A percentile compares a stretch with the other conserved stretches of the same genome.
Evolutionary conservation across 2,888 invertebrate species (phyloP).

Genomic region (Dascillus cervinus): DNA sequence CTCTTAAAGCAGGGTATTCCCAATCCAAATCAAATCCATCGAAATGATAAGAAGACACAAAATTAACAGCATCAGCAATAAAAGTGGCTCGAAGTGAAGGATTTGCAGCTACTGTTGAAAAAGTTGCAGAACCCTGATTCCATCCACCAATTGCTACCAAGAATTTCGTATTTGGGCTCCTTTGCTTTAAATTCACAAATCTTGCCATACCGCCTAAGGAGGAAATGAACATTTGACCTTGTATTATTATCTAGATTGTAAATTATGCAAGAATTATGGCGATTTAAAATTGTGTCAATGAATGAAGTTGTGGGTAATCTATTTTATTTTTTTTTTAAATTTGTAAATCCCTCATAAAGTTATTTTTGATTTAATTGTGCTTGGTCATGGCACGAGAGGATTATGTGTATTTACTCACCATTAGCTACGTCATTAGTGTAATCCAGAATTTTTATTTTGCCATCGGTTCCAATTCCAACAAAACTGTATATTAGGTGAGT

Average conservation of each 20-base stretch:
- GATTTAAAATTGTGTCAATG: too few relatives aligned
- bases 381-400: too few relatives aligned
- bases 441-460: slow-evolving; percentile 49
- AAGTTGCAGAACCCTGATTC: slow-evolving; percentile 47
- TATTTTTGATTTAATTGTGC: too few relatives aligned
- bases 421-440: slow-evolving; percentile 50
- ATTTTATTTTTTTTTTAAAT: too few relatives aligned
- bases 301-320: too few relatives aligned
- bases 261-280: too few relatives aligned
- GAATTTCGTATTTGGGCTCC: slow-evolving; percentile 48
- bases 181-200: slow-evolving; percentile 48
- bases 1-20: slow-evolving; percentile 60
- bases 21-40: slow-evolving; percentile 69
- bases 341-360: too few relatives aligned
- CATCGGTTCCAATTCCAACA: slow-evolving; percentile 52
- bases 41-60: slow-evolving; percentile 51
- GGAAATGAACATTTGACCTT: too few relatives aligned
- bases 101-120: slow-evolving; percentile 42
- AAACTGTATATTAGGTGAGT: slow-evolving; percentile 72
- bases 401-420: slow-evolving; percentile 41
- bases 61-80: slow-evolving; percentile 47
- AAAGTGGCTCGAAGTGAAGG: slow-evolving; percentile 46
- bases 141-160: slow-evolving; percentile 64
- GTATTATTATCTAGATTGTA: too few relatives aligned
- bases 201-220: slow-evolving; percentile 47